These are phyloP conservation scores for Pyrocoelia pectoralis DNA, from an alignment of 2,888 invertebrate genomes.

Conservation along the genomic window DNA sequence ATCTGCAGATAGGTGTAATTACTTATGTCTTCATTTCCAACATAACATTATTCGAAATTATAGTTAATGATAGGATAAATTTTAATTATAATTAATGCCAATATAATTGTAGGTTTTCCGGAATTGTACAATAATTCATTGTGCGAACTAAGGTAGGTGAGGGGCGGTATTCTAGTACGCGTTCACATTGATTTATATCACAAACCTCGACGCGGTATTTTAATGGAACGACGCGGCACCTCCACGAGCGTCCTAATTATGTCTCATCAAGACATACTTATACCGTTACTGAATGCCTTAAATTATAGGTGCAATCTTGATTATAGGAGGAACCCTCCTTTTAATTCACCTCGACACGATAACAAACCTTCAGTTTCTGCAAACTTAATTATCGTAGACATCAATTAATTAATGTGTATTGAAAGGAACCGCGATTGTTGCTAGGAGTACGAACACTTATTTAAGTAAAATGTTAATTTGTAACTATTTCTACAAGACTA, in stretches of 20 bases:
- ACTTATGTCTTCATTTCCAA: too few relatives aligned
- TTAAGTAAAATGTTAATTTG: too few relatives aligned
- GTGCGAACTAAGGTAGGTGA: conserved; percentile 38
- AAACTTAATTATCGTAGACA: conserved; percentile 52
- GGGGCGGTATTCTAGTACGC: conserved; percentile 36
- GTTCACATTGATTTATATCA: conserved; percentile 50
- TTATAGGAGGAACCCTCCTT: conserved; percentile 27
- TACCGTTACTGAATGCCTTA: conserved; percentile 50
- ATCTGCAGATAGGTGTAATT: too few relatives aligned
- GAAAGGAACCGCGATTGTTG: conserved; percentile 5
- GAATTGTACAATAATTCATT: conserved; percentile 37
- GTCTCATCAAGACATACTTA: conserved; percentile 54
- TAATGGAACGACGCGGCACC: conserved; percentile 48
- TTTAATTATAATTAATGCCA: conserved; percentile 24
- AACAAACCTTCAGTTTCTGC: conserved; percentile 54
- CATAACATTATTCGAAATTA: background rate
- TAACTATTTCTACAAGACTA: too few relatives aligned
- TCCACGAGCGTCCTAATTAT: conserved; percentile 50
- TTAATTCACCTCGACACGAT: conserved; percentile 56
- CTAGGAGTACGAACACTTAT: conserved; percentile 1
- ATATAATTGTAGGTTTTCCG: conserved; percentile 28
- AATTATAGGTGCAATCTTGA: conserved; percentile 51
- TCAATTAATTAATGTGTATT: conserved; percentile 31
- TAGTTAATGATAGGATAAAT: background rate
- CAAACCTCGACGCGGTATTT: conserved; percentile 47